Evolutionary conservation across 2,797 vertebrate genomes (phyloP).

Genomic region (Stomatorhinus walkeri): DNA sequence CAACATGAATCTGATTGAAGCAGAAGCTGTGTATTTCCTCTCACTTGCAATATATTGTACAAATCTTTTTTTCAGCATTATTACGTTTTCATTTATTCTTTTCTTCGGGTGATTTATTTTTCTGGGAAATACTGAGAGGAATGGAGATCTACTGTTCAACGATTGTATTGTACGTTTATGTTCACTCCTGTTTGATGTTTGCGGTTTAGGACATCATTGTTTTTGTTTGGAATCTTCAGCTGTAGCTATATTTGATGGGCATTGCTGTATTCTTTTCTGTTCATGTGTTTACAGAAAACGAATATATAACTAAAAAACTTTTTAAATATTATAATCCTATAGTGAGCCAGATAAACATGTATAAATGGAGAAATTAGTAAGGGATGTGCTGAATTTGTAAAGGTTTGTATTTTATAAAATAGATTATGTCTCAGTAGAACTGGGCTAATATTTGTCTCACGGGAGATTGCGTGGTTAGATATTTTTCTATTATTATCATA

Average conservation of each 20-base stretch:
- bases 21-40: slow-evolving; percentile 17
- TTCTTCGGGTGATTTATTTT: not conserved
- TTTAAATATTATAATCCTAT: slow-evolving; percentile 18
- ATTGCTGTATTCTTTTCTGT: not conserved
- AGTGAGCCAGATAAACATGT: slow-evolving; percentile 26
- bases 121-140: not conserved
- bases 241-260: slow-evolving; percentile 20
- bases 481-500: not conserved
- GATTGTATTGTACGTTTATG: not conserved
- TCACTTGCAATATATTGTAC: slow-evolving; percentile 31
- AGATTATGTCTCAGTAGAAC: slow-evolving; percentile 25
- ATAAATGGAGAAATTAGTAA: slow-evolving; percentile 21
- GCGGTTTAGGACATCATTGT: not conserved
- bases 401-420: slow-evolving; percentile 28
- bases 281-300: not conserved
- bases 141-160: slow-evolving; percentile 5
- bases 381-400: slow-evolving; percentile 22
- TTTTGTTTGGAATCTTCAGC: not conserved
- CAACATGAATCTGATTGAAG: not conserved
- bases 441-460: slow-evolving; percentile 20
- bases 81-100: not conserved
- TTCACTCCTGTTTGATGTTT: not conserved
- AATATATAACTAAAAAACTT: not conserved
- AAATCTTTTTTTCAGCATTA: not conserved
- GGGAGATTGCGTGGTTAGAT: slow-evolving; percentile 17